Percentiles rank a stretch among this genome's conserved stretches.
Conservation (phyloP, 2,113 vertebrate genomes). For the Amazona vittata region DNA sequence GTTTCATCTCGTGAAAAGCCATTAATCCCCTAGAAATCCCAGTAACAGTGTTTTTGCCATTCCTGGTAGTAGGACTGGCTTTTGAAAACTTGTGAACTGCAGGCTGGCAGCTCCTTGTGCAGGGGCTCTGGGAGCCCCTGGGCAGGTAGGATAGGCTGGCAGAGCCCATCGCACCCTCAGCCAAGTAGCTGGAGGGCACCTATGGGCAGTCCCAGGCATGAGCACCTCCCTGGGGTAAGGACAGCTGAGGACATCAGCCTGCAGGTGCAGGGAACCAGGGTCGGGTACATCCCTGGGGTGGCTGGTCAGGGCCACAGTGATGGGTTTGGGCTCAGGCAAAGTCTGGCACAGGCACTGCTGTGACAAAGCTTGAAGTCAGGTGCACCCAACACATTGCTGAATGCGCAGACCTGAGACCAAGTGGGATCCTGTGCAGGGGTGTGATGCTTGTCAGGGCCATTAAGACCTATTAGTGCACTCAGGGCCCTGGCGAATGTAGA, state of each 20-base stretch:
- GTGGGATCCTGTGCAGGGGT: too few species aligned
- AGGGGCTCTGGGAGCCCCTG: not conserved
- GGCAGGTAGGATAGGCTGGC: not conserved
- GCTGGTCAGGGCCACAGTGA: accelerated
- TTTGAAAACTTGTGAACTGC: not conserved
- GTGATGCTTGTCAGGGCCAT: not conserved
- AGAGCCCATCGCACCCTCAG: not conserved
- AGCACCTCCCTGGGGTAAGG: not conserved
- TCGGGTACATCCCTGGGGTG: accelerated
- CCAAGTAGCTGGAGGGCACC: not conserved
- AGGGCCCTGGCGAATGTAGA: not conserved
- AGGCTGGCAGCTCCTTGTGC: accelerated
- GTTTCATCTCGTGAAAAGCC: not conserved
- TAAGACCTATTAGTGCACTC: not conserved
- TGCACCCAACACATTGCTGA: not conserved
- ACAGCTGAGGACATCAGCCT: not conserved
- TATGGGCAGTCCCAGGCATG: accelerated
- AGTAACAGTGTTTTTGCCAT: not conserved
- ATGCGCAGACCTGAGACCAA: not conserved
- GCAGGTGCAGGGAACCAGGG: not conserved
- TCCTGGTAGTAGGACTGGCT: not conserved
- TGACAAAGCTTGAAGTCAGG: not conserved
- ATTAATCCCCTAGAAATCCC: not conserved
- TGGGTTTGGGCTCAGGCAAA: too few species aligned
- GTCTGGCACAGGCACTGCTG: too few species aligned